A percentile compares a stretch with the other conserved stretches of the same genome.
Conservation (phyloP, 2,113 vertebrate genomes). For the Polypterus bichir region DNA sequence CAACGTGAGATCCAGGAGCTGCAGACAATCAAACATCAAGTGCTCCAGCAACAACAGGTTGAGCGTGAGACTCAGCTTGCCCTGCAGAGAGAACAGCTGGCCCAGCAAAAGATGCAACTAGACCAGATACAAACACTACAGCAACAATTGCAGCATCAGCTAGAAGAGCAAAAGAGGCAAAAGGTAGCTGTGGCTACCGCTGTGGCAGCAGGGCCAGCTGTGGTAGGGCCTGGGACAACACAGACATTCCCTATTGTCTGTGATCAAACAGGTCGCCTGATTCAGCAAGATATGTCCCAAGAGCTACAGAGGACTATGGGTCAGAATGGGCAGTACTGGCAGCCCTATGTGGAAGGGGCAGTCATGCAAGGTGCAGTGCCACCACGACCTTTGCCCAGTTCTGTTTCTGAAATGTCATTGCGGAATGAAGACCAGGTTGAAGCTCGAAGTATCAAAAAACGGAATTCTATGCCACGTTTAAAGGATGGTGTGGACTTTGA, state of each 20-base stretch:
- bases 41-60: constrained; percentile 88
- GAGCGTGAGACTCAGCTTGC: constrained; percentile 87
- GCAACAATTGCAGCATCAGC: constrained; percentile 90
- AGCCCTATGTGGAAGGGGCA: constrained; percentile 47
- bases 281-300: constrained; percentile 49
- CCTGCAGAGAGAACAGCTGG: constrained; percentile 88
- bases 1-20: constrained; percentile 91
- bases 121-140: constrained; percentile 95
- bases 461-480: constrained; percentile 89
- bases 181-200: constrained; percentile 67
- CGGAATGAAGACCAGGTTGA: constrained; percentile 74
- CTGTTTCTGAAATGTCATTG: constrained; percentile 85
- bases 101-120: constrained; percentile 87
- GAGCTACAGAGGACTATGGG: constrained; percentile 45
- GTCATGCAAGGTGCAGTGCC: constrained; percentile 50
- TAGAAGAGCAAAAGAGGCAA: constrained; percentile 91
- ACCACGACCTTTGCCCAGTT: constrained; percentile 77
- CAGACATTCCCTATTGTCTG: constrained; percentile 55
- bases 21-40: constrained; percentile 93
- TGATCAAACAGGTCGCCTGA: constrained; percentile 60
- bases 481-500: constrained; percentile 73
- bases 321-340: constrained; percentile 82
- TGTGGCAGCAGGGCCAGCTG: constrained; percentile 54
- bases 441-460: constrained; percentile 71
- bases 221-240: constrained; percentile 38